Evolutionary conservation across 2,113 vertebrate genomes (phyloP), one percentile per base, ranked within the genome.

Genomic region (Phalacrocorax aristotelis): DNA sequence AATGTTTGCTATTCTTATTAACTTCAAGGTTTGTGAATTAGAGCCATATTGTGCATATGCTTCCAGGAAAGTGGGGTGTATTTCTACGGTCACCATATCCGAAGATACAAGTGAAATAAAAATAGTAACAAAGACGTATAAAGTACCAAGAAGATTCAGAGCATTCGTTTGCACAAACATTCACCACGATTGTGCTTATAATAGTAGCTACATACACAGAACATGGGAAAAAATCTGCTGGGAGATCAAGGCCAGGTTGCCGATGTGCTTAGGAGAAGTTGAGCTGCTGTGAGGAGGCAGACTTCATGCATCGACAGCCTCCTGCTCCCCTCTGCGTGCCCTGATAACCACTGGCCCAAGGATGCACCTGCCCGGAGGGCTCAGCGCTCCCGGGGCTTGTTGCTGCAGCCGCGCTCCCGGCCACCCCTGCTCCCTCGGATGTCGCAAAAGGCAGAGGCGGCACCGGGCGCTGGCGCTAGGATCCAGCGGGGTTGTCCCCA

Each of bases 351-450:
- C 36, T 34, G 60, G 34, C 29, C 26, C 14, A 7, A 19, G 64
- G 77, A 4, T 36, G 51, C 42, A 1, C 34, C 2, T 52, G 40
- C 58, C 11, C 3, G 34, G 36, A 36, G 83, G 38, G 26, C 54
- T 74, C 49, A 13, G 30, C 0, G 3, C 52, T 54, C 22, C 2
- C 23, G 6, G 23, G 2, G 42, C 40, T 4, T 1, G 7, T 7
- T n/a, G n/a, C 32, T 57, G 46, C 25, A 18, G 2, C 49, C 26
- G 32, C 25, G 15, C 19, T 14, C 61, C 89, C 1, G 4, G 40
- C 51, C 62, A 16, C 5, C 42, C 34, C 19, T 8, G 19, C 36
- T 60, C 55, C 26, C 34, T n/a, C 4, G 5, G 57, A 0, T 9
- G 20, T 4, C 49, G 32, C 38, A 11, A 30, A 55, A 83, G 71